Base-by-base conservation (phyloP, 2,888 invertebrate genomes). In the Gibbula magus region DNA sequence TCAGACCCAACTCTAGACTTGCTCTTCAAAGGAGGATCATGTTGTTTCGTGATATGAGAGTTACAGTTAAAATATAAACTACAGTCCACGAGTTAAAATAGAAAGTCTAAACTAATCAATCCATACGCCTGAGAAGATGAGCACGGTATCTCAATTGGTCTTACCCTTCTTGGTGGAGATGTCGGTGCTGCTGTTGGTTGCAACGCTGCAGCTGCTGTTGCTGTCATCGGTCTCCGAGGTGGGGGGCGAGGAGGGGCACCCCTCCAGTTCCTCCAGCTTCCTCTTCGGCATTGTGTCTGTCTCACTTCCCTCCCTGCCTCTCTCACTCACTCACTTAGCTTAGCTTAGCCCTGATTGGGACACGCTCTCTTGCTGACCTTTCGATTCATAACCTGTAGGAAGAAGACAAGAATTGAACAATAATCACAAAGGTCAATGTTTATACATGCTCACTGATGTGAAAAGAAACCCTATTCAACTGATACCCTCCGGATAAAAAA, bases 101-200 rank as follows among this genome's bases (percentile, higher is more conserved):
- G 7, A 45, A 75, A 73, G 29, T 29, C 8, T 8, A 4, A 18
- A 73, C 20, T 20, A 20, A 45, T 75, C 7, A 45, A 29, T 35
- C 2, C 7, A 18, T 67, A 29, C 16, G n/a, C n/a, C n/a, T 51
- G 22, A 5, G 8, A 25, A 39, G 10, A 51, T 39, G 22, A 77
- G 39, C 18, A 25, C 13, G 45, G 13, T 45, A 45, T n/a, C n/a
- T n/a, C n/a, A n/a, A n/a, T 56, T 7, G 10, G 3, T 20, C 56
- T 56, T 18, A 70, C 70, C 70, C 35, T 70, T 70, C 20, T 70
- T 39, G 61, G 77, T 80, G 13, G 89, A 85, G 18, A 88, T 88
- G 80, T 90, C 90, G 0, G 87, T 85, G 77, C 90, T 90, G 79
- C 89, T 86, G 75, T 87, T 87, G 25, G 89, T 89, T n/a, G 85